These are phyloP conservation scores for Tachuris rubrigastra DNA, from an alignment of 2,113 vertebrate species.

Conservation along the genomic window DNA sequence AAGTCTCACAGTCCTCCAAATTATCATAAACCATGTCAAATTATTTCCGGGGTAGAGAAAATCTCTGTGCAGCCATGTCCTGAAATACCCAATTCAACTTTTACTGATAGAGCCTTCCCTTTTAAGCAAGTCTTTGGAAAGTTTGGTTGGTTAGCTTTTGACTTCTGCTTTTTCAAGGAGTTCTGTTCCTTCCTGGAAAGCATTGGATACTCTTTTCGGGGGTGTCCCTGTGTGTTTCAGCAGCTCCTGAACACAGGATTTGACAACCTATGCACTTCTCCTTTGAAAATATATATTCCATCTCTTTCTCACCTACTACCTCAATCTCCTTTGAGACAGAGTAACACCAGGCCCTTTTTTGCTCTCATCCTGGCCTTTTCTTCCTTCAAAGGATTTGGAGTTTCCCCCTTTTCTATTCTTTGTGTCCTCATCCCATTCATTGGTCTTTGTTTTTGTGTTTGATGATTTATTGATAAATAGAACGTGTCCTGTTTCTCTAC, in stretches of 20 bases:
- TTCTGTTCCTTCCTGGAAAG: background rate
- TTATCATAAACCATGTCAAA: background rate
- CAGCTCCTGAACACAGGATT: background rate
- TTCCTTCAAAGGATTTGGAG: conserved; percentile 31
- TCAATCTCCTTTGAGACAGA: background rate
- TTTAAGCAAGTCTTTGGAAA: background rate
- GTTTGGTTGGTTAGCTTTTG: background rate
- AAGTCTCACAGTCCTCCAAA: background rate
- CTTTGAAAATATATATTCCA: background rate
- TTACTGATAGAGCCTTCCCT: background rate
- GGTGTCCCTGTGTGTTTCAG: background rate
- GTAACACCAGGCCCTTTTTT: background rate
- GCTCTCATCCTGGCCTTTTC: conserved; percentile 26
- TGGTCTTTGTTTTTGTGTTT: background rate
- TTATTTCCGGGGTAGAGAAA: background rate
- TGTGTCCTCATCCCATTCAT: background rate
- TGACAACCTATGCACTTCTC: background rate
- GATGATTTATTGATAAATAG: conserved; percentile 61
- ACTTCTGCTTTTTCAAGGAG: background rate
- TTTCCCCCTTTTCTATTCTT: background rate
- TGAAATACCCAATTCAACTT: background rate
- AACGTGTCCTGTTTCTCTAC: background rate
- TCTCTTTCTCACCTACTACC: background rate
- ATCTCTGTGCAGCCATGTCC: background rate
- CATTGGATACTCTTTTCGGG: fast-evolving